These are phyloP conservation scores for Tribolium castaneum DNA, from an alignment of 1,140 invertebrate species.

Conservation along the genomic window DNA sequence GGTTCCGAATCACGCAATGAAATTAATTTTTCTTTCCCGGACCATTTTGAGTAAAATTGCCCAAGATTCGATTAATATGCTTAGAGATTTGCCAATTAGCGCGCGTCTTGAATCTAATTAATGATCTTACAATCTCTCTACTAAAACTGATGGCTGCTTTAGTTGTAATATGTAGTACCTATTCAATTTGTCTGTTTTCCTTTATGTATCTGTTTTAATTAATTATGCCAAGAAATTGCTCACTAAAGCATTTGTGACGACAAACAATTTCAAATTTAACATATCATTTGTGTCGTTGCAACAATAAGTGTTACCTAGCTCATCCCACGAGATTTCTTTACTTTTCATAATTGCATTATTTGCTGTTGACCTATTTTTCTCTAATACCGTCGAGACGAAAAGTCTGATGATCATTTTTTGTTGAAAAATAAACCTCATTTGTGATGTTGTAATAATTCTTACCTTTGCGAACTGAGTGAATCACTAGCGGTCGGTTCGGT, in stretches of 20 bases:
- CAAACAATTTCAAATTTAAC: not conserved
- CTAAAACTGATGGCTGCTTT: not conserved
- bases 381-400: not conserved
- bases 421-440: not conserved
- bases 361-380: not conserved
- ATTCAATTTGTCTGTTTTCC: not conserved
- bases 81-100: not conserved
- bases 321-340: not conserved
- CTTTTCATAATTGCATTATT: not conserved
- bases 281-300: no score
- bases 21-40: not conserved
- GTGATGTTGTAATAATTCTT: not conserved
- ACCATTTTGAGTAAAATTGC: not conserved
- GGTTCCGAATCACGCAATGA: not conserved
- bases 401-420: not conserved
- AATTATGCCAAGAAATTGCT: not conserved
- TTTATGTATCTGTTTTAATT: not conserved
- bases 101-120: not conserved
- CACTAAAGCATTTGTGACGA: not conserved
- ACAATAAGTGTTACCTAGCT: no score
- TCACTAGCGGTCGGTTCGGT: not conserved
- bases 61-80: not conserved
- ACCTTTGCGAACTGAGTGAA: slow-evolving; percentile 36
- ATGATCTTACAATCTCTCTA: not conserved
- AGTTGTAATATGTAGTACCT: no score